Evolutionary conservation across 2,113 vertebrate species (phyloP), one percentile per base, ranked within the genome.

Genomic region (Thomomys bottae): DNA sequence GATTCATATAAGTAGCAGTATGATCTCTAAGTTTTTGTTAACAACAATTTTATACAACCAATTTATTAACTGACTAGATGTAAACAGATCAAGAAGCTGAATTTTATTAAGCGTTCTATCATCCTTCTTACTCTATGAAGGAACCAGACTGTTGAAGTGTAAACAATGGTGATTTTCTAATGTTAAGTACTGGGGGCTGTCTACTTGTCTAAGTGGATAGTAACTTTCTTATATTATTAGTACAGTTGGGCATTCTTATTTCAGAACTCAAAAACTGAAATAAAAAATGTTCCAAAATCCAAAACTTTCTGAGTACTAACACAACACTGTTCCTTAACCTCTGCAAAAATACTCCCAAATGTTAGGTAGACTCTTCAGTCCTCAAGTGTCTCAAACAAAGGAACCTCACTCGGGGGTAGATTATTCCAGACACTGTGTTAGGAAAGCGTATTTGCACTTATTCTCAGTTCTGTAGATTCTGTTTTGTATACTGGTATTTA

Each of bases 81-180:
- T 80, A 54, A 96, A 71, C 14, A 73, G 42, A 85, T 68, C 83
- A 70, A 64, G 80, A 75, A 17, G 11, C 11, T 79, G 64, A 75
- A 63, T 90, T 79, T 66, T 68, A 84, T 84, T 71, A 40, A 92
- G 38, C 14, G 49, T 91, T 81, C 20, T 75, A 0, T 80, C 11
- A 26, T 63, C 38, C 34, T 64, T 1, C 57, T 79, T 61, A n/a
- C 5, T 8, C 57, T 83, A n/a, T 87, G 66, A 71, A 76, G 79
- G 17, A 88, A 28, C 49, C 61, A 91, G 26, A 75, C 68, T 71
- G 90, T 87, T 68, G 12, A 81, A 71, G 23, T 71, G 9, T 76
- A 30, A 87, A 76, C 24, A 67, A 40, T 68, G 5, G 5, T 78
- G 45, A 45, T 6, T 70, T 30, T 63, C 26, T 6, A n/a, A 17